Percentiles rank a stretch among this genome's conserved stretches.
These are phyloP conservation scores for Horisme vitalbata DNA, from an alignment of 2,888 invertebrate species.

Conservation along the genomic window DNA sequence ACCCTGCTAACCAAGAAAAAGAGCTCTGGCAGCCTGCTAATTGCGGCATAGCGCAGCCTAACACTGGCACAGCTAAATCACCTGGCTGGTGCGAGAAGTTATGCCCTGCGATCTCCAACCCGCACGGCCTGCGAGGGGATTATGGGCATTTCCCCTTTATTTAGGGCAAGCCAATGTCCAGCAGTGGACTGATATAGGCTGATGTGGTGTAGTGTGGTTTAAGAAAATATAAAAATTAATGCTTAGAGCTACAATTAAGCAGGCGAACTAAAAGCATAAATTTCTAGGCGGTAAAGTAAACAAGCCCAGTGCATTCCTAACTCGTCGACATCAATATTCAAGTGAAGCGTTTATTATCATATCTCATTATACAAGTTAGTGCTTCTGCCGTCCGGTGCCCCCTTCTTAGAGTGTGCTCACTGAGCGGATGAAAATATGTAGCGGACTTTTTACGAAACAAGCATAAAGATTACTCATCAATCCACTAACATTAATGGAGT, in stretches of 20 bases:
- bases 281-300: slow-evolving; percentile 62
- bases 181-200: no score
- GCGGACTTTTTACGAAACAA: slow-evolving; percentile 4
- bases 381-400: slow-evolving; percentile 67
- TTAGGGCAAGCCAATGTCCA: no score
- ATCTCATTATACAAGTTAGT: slow-evolving; percentile 83
- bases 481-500: no score
- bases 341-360: slow-evolving; percentile 81
- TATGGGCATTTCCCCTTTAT: no score
- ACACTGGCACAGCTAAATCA: no score
- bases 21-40: no score
- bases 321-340: slow-evolving; percentile 80
- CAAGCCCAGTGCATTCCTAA: slow-evolving; percentile 74
- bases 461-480: neutral
- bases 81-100: no score
- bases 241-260: slow-evolving; percentile 2
- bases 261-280: slow-evolving; percentile 20
- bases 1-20: no score
- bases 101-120: no score
- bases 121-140: no score
- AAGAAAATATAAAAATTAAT: slow-evolving; percentile 1
- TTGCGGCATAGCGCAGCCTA: no score
- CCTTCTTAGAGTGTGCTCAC: slow-evolving; percentile 57
- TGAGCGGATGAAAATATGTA: slow-evolving; percentile 4
- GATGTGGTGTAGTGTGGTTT: no score